Conservation (phyloP, 2,888 invertebrate species). For the Agrilus cyanescens region DNA sequence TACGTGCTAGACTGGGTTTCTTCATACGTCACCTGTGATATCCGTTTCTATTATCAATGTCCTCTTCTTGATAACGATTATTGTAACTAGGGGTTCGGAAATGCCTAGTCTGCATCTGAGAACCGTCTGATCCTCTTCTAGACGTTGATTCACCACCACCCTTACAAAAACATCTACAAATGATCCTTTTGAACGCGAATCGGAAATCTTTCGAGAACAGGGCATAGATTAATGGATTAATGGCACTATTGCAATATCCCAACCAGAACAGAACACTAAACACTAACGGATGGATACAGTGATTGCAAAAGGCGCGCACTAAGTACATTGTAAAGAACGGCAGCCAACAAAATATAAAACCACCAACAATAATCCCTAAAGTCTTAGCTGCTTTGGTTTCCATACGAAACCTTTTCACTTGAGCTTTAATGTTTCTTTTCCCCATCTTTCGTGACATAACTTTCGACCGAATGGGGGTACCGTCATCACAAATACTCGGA, state of each 20-base stretch:
- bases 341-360: conserved; percentile 94
- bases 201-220: conserved; percentile 91
- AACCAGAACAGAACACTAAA: conserved; percentile 94
- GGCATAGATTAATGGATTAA: conserved; percentile 92
- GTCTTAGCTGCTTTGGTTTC: conserved; percentile 97
- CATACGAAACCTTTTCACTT: conserved; percentile 77
- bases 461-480: conserved; percentile 29
- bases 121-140: conserved; percentile 45
- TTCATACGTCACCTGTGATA: conserved; percentile 45
- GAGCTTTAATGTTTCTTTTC: conserved; percentile 79
- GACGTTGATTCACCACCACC: conserved; percentile 33
- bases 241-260: conserved; percentile 93
- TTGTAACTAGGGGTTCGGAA: conserved; percentile 45
- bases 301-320: conserved; percentile 74
- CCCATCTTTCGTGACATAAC: conserved; percentile 59
- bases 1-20: conserved; percentile 19
- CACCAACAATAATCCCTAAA: conserved; percentile 91
- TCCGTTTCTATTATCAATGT: conserved; percentile 41
- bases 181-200: conserved; percentile 85
- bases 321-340: conserved; percentile 95
- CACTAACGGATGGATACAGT: conserved; percentile 72
- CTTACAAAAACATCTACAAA: conserved; percentile 73
- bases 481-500: conserved; percentile 32
- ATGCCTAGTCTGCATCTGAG: conserved; percentile 38
- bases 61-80: conserved; percentile 41